Evolutionary conservation across 2,113 vertebrate genomes (phyloP).

Genomic region (Microcebus murinus): DNA sequence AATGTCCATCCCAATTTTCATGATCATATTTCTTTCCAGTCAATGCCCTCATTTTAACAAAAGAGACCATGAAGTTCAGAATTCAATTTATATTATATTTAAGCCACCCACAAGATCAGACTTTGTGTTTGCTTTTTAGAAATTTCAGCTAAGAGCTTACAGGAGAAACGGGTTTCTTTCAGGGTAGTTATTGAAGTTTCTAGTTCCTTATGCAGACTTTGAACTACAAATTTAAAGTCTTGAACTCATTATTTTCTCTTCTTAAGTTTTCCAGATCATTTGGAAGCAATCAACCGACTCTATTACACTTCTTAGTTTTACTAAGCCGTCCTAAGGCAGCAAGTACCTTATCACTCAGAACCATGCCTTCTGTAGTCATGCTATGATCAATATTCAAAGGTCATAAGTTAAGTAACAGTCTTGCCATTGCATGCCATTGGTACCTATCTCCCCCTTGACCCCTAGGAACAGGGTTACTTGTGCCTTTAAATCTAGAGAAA

Average conservation of each 20-base stretch:
- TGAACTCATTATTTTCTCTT: neutral
- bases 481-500: neutral
- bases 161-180: neutral
- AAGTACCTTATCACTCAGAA: neutral
- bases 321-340: neutral
- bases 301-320: neutral
- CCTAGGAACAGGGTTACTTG: neutral
- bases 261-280: neutral
- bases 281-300: neutral
- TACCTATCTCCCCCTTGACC: neutral
- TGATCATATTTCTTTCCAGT: neutral
- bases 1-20: neutral
- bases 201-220: neutral
- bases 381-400: neutral
- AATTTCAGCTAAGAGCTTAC: neutral
- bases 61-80: neutral
- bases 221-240: neutral
- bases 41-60: neutral
- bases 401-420: neutral
- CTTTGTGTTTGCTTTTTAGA: neutral
- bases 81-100: neutral
- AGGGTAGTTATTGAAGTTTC: neutral
- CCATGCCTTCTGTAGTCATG: neutral
- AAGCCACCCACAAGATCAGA: neutral
- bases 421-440: too few relatives aligned